Conservation (phyloP, 2,888 invertebrate species). For the Drosophila macrospina region DNA sequence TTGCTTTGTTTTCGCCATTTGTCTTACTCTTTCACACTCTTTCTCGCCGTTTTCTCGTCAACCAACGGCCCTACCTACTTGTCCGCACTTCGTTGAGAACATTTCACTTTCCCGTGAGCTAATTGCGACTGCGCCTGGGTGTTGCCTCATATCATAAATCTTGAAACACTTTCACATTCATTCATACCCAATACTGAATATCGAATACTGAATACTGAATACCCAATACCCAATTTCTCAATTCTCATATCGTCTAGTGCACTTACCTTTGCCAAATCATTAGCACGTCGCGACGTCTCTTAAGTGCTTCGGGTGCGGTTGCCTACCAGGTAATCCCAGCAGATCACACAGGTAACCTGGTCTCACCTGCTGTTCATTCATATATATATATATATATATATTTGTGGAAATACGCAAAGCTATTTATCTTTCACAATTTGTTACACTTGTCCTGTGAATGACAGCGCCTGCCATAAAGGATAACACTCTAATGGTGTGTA, state of each 20-base stretch:
- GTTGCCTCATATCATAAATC: slow-evolving; percentile 76
- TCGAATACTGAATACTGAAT: slow-evolving; percentile 24
- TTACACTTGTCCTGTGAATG: slow-evolving; percentile 54
- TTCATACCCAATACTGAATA: slow-evolving; percentile 43
- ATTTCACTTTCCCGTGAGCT: slow-evolving; percentile 75
- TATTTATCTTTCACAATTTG: slow-evolving; percentile 62
- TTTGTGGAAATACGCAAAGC: too few relatives aligned
- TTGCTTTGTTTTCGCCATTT: slow-evolving; percentile 44
- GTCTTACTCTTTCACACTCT: slow-evolving; percentile 33
- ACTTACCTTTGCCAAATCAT: slow-evolving; percentile 59
- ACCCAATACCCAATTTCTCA: slow-evolving; percentile 10
- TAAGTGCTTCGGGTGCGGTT: slow-evolving; percentile 65
- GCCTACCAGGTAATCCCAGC: slow-evolving; percentile 16
- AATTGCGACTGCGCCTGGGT: slow-evolving; percentile 61
- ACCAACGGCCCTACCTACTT: slow-evolving; percentile 57
- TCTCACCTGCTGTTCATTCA: slow-evolving; percentile 61
- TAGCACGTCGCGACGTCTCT: slow-evolving; percentile 73
- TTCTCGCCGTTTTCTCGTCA: slow-evolving; percentile 6
- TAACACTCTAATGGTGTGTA: slow-evolving; percentile 4
- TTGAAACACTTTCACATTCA: slow-evolving; percentile 77
- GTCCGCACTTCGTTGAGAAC: slow-evolving; percentile 74
- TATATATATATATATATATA: too few relatives aligned
- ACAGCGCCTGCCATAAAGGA: slow-evolving; percentile 42
- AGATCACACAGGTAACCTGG: slow-evolving; percentile 33
- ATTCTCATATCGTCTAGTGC: slow-evolving; percentile 13